Evolutionary conservation across 2,113 vertebrate species (phyloP).

Genomic region (human): DNA sequence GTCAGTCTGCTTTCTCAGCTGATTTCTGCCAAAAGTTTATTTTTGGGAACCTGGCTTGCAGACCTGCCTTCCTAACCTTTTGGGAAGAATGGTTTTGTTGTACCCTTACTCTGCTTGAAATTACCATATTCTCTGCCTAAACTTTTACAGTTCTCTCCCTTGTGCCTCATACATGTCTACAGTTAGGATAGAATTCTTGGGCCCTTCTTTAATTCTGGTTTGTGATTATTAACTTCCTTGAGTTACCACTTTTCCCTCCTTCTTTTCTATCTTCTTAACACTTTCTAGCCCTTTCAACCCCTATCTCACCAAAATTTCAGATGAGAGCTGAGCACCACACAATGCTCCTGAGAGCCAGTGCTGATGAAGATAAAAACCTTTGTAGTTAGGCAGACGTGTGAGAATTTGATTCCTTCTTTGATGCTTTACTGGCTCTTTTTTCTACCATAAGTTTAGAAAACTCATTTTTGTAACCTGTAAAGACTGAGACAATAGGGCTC

Average conservation of each 20-base stretch:
- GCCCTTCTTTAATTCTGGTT: neutral
- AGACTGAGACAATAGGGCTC: conserved; percentile 17
- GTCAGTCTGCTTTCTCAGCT: neutral
- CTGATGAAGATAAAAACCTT: neutral
- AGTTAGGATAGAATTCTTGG: neutral
- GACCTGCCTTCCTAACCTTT: neutral
- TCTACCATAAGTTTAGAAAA: neutral
- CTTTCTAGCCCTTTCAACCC: neutral
- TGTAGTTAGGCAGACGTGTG: neutral
- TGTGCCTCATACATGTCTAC: neutral
- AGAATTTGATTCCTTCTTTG: neutral
- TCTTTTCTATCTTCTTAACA: neutral
- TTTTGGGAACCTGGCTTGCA: neutral
- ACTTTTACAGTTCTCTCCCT: neutral
- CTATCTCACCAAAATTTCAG: neutral
- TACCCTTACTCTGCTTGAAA: neutral
- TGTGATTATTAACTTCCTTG: neutral
- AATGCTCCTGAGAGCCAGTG: neutral
- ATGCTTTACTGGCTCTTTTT: neutral
- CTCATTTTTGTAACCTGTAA: neutral
- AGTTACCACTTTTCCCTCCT: neutral
- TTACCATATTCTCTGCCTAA: neutral
- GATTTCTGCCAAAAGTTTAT: neutral
- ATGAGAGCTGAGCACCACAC: neutral
- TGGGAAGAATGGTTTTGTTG: neutral